Evolutionary conservation across 1,140 invertebrate species (phyloP).

Genomic region (Drosophila repletoides): DNA sequence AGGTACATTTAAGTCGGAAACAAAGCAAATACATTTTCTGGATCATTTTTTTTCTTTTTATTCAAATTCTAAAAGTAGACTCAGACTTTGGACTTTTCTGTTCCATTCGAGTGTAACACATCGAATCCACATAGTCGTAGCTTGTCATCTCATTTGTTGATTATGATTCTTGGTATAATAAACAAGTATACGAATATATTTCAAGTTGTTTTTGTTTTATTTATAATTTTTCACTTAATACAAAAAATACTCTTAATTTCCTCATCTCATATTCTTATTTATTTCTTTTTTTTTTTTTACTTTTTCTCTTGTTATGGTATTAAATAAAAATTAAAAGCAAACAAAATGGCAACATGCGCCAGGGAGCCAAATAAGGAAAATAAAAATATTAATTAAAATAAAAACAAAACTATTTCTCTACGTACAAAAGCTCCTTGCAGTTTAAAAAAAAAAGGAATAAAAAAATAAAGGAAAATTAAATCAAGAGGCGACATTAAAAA

Average conservation of each 20-base stretch:
- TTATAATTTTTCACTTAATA: conserved; percentile 77
- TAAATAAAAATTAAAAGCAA: conserved; percentile 72
- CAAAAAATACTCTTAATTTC: conserved; percentile 77
- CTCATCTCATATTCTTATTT: conserved; percentile 51
- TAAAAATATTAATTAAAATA: conserved; percentile 28
- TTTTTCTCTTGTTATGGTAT: conserved; percentile 62
- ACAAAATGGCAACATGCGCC: conserved; percentile 74
- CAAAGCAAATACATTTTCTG: too few relatives aligned
- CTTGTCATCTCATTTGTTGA: too few relatives aligned
- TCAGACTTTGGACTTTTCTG: too few relatives aligned
- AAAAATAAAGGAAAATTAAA: neutral
- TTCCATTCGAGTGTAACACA: too few relatives aligned
- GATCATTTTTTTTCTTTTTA: too few relatives aligned
- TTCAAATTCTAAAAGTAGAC: too few relatives aligned
- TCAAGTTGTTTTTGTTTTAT: conserved; percentile 59
- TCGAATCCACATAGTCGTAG: too few relatives aligned
- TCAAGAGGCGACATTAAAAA: neutral
- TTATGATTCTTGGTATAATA: neutral
- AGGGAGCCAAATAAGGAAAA: conserved; percentile 48
- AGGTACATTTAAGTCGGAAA: too few relatives aligned
- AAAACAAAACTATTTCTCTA: conserved; percentile 15
- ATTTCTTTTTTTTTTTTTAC: conserved; percentile 15
- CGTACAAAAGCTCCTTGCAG: conserved; percentile 45
- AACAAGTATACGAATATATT: neutral
- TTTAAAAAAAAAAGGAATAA: conserved; percentile 7